phyloP scores from a whole-genome alignment of 2,797 vertebrate genomes.

The Lacerta agilis region DNA sequence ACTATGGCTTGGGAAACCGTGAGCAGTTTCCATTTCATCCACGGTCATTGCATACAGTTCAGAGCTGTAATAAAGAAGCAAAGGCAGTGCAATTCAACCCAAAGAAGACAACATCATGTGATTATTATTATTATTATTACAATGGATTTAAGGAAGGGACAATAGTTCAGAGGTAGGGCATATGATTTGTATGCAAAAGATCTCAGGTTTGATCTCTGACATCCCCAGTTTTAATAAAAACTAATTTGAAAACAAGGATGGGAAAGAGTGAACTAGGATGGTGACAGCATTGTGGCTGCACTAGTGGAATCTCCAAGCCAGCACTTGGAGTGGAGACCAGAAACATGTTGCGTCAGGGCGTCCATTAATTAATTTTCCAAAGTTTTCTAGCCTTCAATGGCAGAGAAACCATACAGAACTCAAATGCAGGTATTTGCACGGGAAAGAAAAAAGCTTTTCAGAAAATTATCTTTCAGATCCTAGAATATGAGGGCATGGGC shows the following conservation, averaged over 20 bases:
- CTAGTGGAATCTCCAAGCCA: no score
- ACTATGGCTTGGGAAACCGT: conserved; percentile 69
- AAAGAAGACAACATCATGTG: background rate
- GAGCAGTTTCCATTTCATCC: conserved; percentile 76
- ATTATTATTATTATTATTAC: no score
- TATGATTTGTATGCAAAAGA: no score
- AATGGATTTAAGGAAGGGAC: background rate
- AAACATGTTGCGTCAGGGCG: no score
- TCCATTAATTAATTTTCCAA: background rate
- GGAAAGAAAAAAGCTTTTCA: background rate
- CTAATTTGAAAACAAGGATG: no score
- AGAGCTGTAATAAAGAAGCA: conserved; percentile 77
- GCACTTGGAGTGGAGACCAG: no score
- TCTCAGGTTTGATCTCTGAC: no score
- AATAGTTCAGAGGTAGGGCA: background rate
- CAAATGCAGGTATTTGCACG: background rate
- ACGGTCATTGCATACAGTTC: conserved; percentile 78
- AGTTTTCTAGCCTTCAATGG: background rate
- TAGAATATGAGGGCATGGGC: background rate
- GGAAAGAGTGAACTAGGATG: no score
- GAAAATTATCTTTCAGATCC: no score
- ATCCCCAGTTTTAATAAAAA: no score
- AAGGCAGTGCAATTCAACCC: background rate
- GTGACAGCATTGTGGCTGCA: no score
- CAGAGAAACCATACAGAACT: background rate